Evolutionary conservation across 2,888 invertebrate species (phyloP), one percentile per base, ranked within the genome.

Genomic region (Watsonalla cultraria): DNA sequence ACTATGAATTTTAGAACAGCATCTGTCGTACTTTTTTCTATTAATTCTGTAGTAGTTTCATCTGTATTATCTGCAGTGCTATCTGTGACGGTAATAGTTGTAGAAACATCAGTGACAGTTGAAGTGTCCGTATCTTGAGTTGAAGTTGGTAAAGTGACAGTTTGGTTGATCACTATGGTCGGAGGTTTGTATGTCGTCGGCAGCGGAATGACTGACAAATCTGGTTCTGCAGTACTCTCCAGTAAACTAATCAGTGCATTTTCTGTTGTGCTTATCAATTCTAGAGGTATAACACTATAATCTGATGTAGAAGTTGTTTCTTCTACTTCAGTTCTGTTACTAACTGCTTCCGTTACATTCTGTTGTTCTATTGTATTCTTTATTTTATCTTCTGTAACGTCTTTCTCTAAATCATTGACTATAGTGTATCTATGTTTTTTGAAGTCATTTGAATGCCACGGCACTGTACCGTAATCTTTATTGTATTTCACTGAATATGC

Each of bases 151-250:
- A 87, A 60, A 0, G 74, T 82, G 0, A 85, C 75, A 0, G 82
- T 79, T 65, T 83, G 75, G 46, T 77, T 74, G 5, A 85, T 78
- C 58, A 75, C 70, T 54, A 85, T 63, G 51, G 67, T 65, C 11
- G 72, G 70, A 13, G 71, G 49, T 72, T 68, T 84, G 7, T 68
- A 67, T 7, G 86, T 86, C 6, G 81, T 83, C 34, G 78, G 68
- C 24, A 90, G 53, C 11, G 90, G 90, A 55, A 90, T 87, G 0
- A 90, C 90, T 33, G 86, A 84, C 53, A 89, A 71, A 68, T 90
- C 86, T 8, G 69, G 68, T 58, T 84, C 84, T 37, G 78, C 74
- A 45, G 85, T 87, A 63, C 82, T 88, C 52, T 89, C 87, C 45
- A 76, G 51, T 51, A 82, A 68, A 68, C 78, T 84, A 51, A 71